Base-by-base conservation (phyloP, 1,140 invertebrate species). In the Drosophila gunungcola region DNA sequence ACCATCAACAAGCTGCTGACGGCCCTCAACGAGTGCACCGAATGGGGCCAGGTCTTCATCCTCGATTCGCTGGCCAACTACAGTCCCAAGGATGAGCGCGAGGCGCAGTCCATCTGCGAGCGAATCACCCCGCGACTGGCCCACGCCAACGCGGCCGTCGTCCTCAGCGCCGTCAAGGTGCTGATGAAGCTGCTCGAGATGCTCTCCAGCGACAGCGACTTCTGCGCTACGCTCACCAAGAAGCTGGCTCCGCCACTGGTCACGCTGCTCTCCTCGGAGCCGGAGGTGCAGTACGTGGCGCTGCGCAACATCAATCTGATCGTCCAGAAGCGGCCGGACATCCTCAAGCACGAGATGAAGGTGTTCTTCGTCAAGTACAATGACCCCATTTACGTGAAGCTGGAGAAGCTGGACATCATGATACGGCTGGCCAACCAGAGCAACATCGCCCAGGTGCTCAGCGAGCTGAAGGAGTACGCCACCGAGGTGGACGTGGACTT, bases 401-500 rank as follows among this genome's bases (percentile, higher is more conserved):
- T 99, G 53, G 99, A 99, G 93, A 99, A 99, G 92, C 92, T 99
- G 83, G 99, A 99, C 92, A 99, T 99, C 54, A 99, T 99, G 99
- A 99, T 99, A 79, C 95, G 99, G 32, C 93, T 99, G 56, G 99
- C 99, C 7, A 99, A 98, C 51, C 98, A 99, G 93, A 96, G 97
- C 3, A 99, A 99, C 92, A 99, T 99, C 82, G 97, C 98, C 2
- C 99, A 99, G 93, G 99, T 99, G 51, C 94, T 99, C 0, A 99
- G 98, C 21, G 99, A 99, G 93, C 93, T 99, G 4, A 99, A 99
- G 93, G 99, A 99, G 94, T 99, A 99, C 92, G 99, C 99, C 5
- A 99, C 98, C 1, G 99, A 99, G 93, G 99, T 99, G 21, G 99
- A 99, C 93, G 99, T 99, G n/a, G 99, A 99, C 93, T 99, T 99